A percentile compares a stretch with the other conserved stretches of the same genome.
These are phyloP conservation scores for Pygoscelis adeliae DNA, from an alignment of 2,113 vertebrate genomes.

Conservation along the genomic window DNA sequence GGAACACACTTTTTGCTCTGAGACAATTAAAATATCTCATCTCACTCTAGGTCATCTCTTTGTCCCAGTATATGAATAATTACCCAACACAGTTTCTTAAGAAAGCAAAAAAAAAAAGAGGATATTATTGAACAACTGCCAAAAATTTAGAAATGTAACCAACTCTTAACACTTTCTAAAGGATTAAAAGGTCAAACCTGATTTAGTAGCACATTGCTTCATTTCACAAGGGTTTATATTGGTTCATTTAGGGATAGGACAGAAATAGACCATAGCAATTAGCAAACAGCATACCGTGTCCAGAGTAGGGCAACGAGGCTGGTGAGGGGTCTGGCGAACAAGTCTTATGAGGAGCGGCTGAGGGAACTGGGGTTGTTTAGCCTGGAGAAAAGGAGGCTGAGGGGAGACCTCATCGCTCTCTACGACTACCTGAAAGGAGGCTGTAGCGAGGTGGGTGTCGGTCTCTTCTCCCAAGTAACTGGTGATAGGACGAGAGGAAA, in stretches of 20 bases:
- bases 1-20: neutral
- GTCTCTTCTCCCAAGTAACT: no score
- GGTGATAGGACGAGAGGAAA: no score
- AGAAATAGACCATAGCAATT: neutral
- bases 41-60: neutral
- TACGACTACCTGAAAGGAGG: no score
- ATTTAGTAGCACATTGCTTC: neutral
- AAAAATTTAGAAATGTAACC: neutral
- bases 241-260: neutral
- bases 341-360: no score
- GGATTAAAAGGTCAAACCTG: constrained; percentile 3
- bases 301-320: no score
- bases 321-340: no score
- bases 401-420: no score
- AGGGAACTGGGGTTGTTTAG: no score
- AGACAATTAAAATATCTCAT: constrained; percentile 34
- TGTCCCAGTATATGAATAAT: neutral
- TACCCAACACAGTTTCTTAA: neutral
- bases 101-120: neutral
- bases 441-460: no score
- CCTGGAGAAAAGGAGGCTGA: no score
- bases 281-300: no score
- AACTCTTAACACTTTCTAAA: neutral
- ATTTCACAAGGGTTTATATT: neutral
- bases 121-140: neutral